Conservation (phyloP, 2,797 vertebrate species). For the Sebastes nivosus region DNA sequence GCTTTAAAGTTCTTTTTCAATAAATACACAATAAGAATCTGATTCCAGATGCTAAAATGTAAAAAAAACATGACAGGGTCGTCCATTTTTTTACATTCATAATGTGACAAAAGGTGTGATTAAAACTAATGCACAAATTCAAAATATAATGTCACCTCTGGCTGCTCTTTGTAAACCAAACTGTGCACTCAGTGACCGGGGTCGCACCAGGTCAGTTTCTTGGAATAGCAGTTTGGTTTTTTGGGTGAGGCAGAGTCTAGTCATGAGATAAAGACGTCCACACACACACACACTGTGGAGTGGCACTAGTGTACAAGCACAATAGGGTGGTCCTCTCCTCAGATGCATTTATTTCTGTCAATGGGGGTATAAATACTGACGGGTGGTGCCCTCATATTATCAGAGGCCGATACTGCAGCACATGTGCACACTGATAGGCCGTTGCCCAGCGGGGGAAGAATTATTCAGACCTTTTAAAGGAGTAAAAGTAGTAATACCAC, state of each 20-base stretch:
- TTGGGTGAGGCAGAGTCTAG: slow-evolving; percentile 46
- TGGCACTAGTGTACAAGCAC: neutral
- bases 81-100: neutral
- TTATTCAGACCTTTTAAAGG: neutral
- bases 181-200: neutral
- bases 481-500: neutral
- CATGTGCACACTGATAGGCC: slow-evolving; percentile 49
- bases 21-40: neutral
- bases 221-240: slow-evolving; percentile 19
- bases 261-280: slow-evolving; percentile 40
- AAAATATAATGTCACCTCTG: neutral
- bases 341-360: slow-evolving; percentile 49
- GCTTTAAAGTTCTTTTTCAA: neutral
- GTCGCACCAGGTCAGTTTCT: slow-evolving; percentile 44
- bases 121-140: neutral
- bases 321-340: slow-evolving; percentile 17
- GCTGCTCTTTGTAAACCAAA: neutral
- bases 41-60: neutral
- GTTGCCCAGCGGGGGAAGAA: neutral
- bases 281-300: neutral
- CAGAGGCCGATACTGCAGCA: slow-evolving; percentile 33
- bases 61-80: neutral
- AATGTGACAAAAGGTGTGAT: neutral
- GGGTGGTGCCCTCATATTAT: slow-evolving; percentile 34
- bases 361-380: slow-evolving; percentile 41